Percentiles rank a stretch among this genome's conserved stretches.
These are phyloP conservation scores for Gymnothorax javanicus DNA, from an alignment of 2,797 vertebrate species.

Conservation along the genomic window DNA sequence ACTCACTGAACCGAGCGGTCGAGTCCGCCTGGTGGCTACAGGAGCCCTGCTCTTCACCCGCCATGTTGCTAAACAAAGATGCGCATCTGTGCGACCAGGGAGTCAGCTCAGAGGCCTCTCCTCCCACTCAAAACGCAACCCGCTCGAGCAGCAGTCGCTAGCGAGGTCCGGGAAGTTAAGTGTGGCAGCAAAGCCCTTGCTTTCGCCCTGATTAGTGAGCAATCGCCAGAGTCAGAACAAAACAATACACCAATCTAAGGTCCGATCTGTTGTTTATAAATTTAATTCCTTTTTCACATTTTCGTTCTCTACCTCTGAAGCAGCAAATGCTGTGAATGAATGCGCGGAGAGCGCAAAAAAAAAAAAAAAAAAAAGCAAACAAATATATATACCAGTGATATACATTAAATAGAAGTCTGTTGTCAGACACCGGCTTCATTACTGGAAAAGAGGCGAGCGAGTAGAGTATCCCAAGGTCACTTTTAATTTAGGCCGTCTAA, in stretches of 20 bases:
- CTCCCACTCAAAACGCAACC: slow-evolving; percentile 34
- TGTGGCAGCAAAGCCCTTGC: slow-evolving; percentile 43
- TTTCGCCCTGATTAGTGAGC: slow-evolving; percentile 38
- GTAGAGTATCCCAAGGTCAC: slow-evolving; percentile 96
- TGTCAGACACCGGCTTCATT: slow-evolving; percentile 79
- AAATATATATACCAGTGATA: slow-evolving; percentile 64
- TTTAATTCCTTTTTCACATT: neutral
- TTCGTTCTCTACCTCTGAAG: slow-evolving; percentile 22
- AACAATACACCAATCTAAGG: slow-evolving; percentile 32
- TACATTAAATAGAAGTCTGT: slow-evolving; percentile 74
- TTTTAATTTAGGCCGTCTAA: slow-evolving; percentile 99
- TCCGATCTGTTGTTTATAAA: slow-evolving; percentile 30
- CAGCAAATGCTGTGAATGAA: slow-evolving; percentile 51
- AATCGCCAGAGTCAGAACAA: slow-evolving; percentile 46
- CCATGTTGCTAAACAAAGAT: slow-evolving; percentile 38
- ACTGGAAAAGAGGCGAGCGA: slow-evolving; percentile 76
- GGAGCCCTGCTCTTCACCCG: slow-evolving; percentile 27
- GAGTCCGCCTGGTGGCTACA: slow-evolving; percentile 20
- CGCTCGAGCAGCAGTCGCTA: neutral
- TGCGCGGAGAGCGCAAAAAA: slow-evolving; percentile 43
- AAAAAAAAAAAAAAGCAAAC: slow-evolving; percentile 34
- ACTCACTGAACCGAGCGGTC: slow-evolving; percentile 21
- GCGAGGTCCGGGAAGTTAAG: slow-evolving; percentile 51
- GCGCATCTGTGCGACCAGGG: neutral
- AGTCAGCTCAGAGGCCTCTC: slow-evolving; percentile 19